Evolutionary conservation across 92 coral and sea anemone species (phyloP), one percentile per base, ranked within the genome.

Genomic region (Phymanthus crucifer): DNA sequence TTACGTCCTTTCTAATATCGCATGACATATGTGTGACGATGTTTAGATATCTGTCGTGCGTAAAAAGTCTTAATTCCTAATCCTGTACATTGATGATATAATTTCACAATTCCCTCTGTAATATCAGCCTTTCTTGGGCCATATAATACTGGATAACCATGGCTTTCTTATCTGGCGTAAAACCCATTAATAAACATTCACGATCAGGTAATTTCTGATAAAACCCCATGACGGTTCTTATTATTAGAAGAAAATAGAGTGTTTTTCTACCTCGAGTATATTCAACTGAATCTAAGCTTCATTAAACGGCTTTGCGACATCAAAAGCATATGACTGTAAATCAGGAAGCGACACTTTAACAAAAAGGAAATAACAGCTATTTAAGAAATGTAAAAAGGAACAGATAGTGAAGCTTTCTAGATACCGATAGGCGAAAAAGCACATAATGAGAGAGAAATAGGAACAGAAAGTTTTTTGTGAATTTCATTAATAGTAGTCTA

Each of bases 21-120:
- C 29, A 61, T 61, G 68, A 24, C 68, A 61, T n/a, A 0, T 24
- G 19, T 61, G 68, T 61, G 68, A 61, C 68, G 66, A 57, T 57
- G 27, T 27, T 24, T 1, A 29, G 68, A 61, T 61, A 61, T 61
- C 34, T 24, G 68, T 61, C 68, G 68, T 61, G 68, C 68, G 68
- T 61, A 61, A 61, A 61, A 27, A 61, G 68, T 24, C 64, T 61
- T 61, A 61, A 61, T 24, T 29, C 33, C 33, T 61, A 61, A 61
- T 61, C 68, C 18, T 61, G 68, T 29, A 61, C 68, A 24, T 1
- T 61, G 68, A 27, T 61, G 68, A 27, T 61, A 61, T 27, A 61
- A 3, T 61, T 61, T 10, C 33, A 24, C 68, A 27, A 27, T 61
- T 61, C 68, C 34, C 34, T 24, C 29, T 29, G 68, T 12, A 29